Evolutionary conservation across 2,113 vertebrate species (phyloP).

Genomic region (Jacana jacana): DNA sequence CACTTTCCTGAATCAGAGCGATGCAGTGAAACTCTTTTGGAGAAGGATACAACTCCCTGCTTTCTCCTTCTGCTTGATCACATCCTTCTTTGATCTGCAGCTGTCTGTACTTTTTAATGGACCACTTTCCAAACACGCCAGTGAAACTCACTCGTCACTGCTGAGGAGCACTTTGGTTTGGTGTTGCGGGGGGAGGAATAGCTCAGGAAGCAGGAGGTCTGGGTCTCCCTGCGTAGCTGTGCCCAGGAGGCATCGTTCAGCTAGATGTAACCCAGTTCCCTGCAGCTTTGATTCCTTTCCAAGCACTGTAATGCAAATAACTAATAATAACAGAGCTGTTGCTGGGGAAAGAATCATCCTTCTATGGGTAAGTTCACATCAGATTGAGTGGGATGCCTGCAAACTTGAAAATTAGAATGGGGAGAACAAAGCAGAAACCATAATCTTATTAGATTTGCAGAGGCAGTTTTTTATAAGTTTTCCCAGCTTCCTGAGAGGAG

Average conservation of each 20-base stretch:
- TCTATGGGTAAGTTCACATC: not conserved
- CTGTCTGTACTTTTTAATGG: not conserved
- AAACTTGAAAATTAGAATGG: slow-evolving; percentile 2
- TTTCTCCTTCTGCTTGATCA: not conserved
- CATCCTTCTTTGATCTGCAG: not conserved
- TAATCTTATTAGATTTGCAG: not conserved
- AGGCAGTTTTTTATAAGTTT: not conserved
- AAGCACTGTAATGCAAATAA: not conserved
- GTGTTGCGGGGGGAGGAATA: fast-evolving
- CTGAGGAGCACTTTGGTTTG: not conserved
- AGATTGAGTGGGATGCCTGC: not conserved
- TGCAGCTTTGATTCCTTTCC: not conserved
- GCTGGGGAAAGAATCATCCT: not conserved
- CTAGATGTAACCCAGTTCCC: not conserved
- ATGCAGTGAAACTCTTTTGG: not conserved
- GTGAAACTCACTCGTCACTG: not conserved
- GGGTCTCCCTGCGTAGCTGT: not conserved
- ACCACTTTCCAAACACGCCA: not conserved
- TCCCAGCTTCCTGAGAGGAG: not conserved
- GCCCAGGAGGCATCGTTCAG: not conserved
- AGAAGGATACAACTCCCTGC: not conserved
- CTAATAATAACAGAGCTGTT: slow-evolving; percentile 12
- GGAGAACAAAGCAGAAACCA: not conserved
- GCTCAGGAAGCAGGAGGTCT: not conserved
- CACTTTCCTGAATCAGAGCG: not conserved